Evolutionary conservation across 2,888 invertebrate genomes (phyloP), one percentile per base, ranked within the genome.

Genomic region (Hypena proboscidalis): DNA sequence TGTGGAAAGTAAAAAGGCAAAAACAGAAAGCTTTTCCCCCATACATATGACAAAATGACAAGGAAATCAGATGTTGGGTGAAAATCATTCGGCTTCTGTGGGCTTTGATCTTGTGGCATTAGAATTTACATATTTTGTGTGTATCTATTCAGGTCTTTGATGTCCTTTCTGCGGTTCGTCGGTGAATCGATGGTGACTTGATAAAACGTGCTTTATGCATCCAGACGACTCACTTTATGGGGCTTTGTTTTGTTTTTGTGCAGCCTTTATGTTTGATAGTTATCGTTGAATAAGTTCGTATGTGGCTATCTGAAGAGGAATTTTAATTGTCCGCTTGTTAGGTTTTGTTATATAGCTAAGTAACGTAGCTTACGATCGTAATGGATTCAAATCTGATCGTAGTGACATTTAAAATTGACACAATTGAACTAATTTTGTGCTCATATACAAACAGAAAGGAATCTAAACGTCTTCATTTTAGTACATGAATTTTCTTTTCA

Each of bases 91-190:
- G 47, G 55, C 63, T 60, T 42, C 64, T 58, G 53, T 40, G 27
- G 36, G 71, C 90, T 90, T 89, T 90, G 89, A 90, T 90, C 85
- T 84, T 57, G 74, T 67, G 74, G 78, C 74, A 81, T 87, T 85
- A 83, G 75, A 85, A 90, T 90, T 90, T 88, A 89, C 90, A 90
- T 90, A 89, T 83, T 82, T 84, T 76, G 78, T 64, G 56, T 59
- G 67, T 76, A 74, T 77, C 76, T 79, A 81, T 89, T 86, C 81
- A 77, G 69, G 50, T 70, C 87, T 90, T 90, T 89, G 89, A 89
- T 87, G 83, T 87, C 72, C 77, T 77, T 79, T 77, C 67, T 74
- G 79, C 55, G 76, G 73, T 71, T 74, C 58, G 67, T 67, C 53
- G 38, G 48, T 20, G 60, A 65, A 72, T 77, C 70, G 74, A 76